phyloP scores from a whole-genome alignment of 2,888 invertebrate genomes.

The Chrysolina oricalcia region DNA sequence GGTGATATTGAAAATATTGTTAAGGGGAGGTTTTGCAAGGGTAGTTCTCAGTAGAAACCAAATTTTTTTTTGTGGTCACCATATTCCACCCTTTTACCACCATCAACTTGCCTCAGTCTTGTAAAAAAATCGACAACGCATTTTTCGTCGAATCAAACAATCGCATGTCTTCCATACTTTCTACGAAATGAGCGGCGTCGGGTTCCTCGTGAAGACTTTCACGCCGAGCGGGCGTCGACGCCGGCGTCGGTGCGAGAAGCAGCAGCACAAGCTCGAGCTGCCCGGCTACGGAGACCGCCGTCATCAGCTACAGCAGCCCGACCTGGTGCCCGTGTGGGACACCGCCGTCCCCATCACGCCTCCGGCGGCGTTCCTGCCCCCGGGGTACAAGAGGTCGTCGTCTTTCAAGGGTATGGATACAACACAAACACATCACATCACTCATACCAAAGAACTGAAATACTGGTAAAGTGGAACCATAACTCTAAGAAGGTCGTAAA shows the following conservation, averaged over 20 bases:
- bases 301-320: conserved; percentile 70
- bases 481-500: no score
- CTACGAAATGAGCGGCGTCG: conserved; percentile 75
- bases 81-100: not conserved
- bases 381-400: conserved; percentile 69
- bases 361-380: conserved; percentile 79
- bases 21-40: no score
- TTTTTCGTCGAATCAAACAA: not conserved
- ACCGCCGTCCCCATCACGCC: conserved; percentile 78
- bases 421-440: conserved; percentile 13
- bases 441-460: no score
- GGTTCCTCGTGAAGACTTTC: conserved; percentile 79
- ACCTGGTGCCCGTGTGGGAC: conserved; percentile 76
- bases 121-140: not conserved
- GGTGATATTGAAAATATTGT: no score
- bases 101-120: not conserved
- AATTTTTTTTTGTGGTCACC: not conserved
- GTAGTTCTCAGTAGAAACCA: not conserved
- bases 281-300: conserved; percentile 66
- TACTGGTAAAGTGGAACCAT: no score
- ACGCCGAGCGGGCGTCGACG: conserved; percentile 77
- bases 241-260: conserved; percentile 78
- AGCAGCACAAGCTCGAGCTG: conserved; percentile 71
- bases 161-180: not conserved
- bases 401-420: conserved; percentile 57